Evolutionary conservation across 1,140 invertebrate genomes (phyloP).

Genomic region (Delia radicum): DNA sequence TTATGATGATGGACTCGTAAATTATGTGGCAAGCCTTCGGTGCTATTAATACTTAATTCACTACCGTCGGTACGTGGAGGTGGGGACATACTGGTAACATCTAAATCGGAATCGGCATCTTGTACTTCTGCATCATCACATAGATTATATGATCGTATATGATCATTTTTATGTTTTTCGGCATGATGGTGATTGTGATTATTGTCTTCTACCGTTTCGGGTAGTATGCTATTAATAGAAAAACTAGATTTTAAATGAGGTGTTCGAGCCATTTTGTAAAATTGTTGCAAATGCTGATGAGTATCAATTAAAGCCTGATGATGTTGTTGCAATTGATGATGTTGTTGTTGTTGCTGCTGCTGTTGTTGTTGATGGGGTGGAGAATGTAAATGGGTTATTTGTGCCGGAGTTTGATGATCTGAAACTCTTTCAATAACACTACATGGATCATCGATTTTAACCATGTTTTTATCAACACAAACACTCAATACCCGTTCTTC

Average conservation of each 20-base stretch:
- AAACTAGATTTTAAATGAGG: conserved; percentile 68
- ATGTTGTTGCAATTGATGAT: conserved; percentile 6
- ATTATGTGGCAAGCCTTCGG: neutral
- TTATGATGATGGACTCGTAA: neutral
- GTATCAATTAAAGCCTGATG: conserved; percentile 3
- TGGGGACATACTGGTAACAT: conserved; percentile 68
- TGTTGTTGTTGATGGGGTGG: conserved; percentile 20
- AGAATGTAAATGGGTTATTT: neutral
- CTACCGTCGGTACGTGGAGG: conserved; percentile 35
- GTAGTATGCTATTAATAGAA: conserved; percentile 71
- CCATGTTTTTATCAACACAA: conserved; percentile 16
- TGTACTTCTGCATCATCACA: conserved; percentile 55
- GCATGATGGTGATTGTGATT: neutral
- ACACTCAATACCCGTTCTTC: neutral
- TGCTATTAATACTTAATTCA: conserved; percentile 25
- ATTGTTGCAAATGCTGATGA: conserved; percentile 25
- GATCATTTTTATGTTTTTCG: conserved; percentile 4
- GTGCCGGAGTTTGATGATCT: neutral
- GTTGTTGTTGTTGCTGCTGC: neutral
- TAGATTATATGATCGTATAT: neutral
- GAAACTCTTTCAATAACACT: conserved; percentile 22
- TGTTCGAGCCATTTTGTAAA: conserved; percentile 60
- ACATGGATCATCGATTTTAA: conserved; percentile 26
- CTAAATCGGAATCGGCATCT: conserved; percentile 73
- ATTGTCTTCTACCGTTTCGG: conserved; percentile 61